A percentile compares a stretch with the other conserved stretches of the same genome.
phyloP scores from a whole-genome alignment of 2,113 vertebrate species.

The Laterallus jamaicensis region DNA sequence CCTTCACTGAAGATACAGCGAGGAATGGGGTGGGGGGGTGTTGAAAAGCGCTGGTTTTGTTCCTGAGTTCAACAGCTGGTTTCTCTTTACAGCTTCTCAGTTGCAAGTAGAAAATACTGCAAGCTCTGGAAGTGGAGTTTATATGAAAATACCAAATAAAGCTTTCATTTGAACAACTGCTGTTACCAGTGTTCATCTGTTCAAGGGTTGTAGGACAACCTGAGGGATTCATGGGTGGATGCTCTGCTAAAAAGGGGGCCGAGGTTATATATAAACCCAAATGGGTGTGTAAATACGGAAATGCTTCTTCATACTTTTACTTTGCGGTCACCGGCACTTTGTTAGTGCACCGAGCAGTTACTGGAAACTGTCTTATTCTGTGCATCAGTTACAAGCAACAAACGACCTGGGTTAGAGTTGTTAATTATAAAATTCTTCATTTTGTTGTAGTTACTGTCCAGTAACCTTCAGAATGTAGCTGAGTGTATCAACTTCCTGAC shows the following conservation, averaged over 20 bases:
- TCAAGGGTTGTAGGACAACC: not conserved
- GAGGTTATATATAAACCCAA: not conserved
- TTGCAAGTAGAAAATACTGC: not conserved
- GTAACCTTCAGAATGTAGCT: constrained; percentile 27
- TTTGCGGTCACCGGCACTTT: not conserved
- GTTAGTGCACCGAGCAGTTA: not conserved
- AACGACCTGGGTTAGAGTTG: not conserved
- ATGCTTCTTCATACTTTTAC: not conserved
- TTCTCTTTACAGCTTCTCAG: not conserved
- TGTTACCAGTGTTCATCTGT: accelerated
- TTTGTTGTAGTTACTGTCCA: constrained; percentile 71
- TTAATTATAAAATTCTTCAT: constrained; percentile 40
- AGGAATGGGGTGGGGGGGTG: not conserved
- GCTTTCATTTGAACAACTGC: not conserved
- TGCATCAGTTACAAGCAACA: not conserved
- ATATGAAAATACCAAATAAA: constrained; percentile 31
- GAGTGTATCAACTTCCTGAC: not conserved
- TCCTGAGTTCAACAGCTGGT: not conserved
- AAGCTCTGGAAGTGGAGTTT: not conserved
- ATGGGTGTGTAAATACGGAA: not conserved
- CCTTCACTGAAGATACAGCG: not conserved
- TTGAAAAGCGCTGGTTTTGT: not conserved
- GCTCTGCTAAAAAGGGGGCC: not conserved
- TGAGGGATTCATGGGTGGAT: not conserved
- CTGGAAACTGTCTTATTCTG: not conserved